Evolutionary conservation across 2,113 vertebrate genomes (phyloP).

Genomic region (Passer montanus): DNA sequence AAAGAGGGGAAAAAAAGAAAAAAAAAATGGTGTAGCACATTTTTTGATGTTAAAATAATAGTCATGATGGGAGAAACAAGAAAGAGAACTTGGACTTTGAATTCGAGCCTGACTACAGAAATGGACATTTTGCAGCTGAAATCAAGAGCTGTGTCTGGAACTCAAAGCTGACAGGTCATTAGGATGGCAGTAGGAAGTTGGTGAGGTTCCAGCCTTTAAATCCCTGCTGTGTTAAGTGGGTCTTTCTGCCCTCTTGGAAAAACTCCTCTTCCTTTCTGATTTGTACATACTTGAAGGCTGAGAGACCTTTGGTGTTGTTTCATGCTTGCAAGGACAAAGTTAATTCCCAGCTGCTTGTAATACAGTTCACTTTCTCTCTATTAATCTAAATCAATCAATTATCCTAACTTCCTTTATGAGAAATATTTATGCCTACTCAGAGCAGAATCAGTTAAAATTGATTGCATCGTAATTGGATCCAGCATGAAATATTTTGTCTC

Average conservation of each 20-base stretch:
- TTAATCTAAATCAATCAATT: constrained; percentile 36
- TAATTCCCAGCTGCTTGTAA: background rate
- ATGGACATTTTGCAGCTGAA: background rate
- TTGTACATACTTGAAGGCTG: background rate
- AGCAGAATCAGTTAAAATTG: constrained; percentile 24
- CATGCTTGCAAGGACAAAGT: background rate
- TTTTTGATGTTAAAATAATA: background rate
- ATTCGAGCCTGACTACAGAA: background rate
- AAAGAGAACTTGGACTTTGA: background rate
- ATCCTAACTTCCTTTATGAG: constrained; percentile 13
- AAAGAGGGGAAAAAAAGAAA: background rate
- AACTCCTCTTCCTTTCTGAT: background rate
- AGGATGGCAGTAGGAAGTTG: background rate
- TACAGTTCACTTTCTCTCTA: background rate
- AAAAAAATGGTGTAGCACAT: too few relatives aligned
- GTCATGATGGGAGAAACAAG: background rate
- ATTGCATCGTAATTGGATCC: constrained; percentile 13
- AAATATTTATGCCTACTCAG: constrained; percentile 28
- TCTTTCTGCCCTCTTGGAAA: background rate
- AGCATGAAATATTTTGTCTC: background rate
- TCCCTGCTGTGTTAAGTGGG: background rate
- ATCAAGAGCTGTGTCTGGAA: background rate
- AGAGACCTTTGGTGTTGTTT: background rate
- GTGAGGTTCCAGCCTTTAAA: background rate
- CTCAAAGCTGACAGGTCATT: background rate